Evolutionary conservation across 2,113 vertebrate species (phyloP), one percentile per base, ranked within the genome.

Genomic region (Colius striatus): DNA sequence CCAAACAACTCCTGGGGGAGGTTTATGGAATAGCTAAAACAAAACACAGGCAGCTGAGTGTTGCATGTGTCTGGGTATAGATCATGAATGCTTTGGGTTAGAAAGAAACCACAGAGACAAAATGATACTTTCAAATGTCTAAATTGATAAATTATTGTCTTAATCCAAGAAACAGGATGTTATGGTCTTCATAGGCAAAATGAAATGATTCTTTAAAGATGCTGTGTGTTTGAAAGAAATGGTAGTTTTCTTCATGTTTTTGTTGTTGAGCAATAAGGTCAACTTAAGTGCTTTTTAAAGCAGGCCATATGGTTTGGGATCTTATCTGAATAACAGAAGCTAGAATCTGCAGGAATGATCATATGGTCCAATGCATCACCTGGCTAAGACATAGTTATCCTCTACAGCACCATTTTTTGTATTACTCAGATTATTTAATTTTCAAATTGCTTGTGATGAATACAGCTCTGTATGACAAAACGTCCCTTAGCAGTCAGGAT

Each of bases 351-450:
- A 95, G 78, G 62, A 84, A 84, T 73, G 16, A 91, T 79, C 89
- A 61, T 82, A 62, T 43, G 61, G 50, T 58, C 36, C 51, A 65
- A 7, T 81, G 84, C 36, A 58, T 94, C 87, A 79, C 83, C 84
- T 79, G 76, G 38, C 10, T 93, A 41, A 84, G 23, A 48, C 45
- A 81, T 16, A 71, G 41, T 47, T 60, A 48, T 51, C 36, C 38
- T 88, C 66, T 41, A 47, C 27, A 87, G 32, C 47, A 78, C 61
- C 58, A 55, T 84, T 89, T 84, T 75, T 27, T 80, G 13, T 45
- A 58, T 61, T 73, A 66, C 43, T 62, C 43, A 85, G 60, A 91
- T 89, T 82, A 68, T 66, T 92, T 83, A 83, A 89, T 89, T 94
- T 85, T 85, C 41, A 62, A 76, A 87, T 74, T 78, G 30, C 62